Evolutionary conservation across 1,140 invertebrate species (phyloP).

Genomic region (Bombus balteatus): DNA sequence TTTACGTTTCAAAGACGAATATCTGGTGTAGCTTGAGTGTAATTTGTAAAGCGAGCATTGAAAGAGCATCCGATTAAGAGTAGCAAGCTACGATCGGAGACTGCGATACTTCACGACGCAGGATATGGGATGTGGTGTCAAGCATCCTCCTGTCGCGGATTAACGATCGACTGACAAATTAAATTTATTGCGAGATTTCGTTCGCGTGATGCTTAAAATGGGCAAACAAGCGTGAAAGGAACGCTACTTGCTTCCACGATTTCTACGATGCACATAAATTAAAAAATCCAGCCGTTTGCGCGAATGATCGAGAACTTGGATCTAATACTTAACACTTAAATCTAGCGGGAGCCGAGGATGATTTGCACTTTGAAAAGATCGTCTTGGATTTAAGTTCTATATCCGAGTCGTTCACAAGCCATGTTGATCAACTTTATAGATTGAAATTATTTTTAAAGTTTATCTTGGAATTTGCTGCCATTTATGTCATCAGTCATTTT

Average conservation of each 20-base stretch:
- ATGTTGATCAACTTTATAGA: too few relatives aligned
- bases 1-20: slow-evolving; percentile 55
- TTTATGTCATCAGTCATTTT: too few relatives aligned
- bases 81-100: slow-evolving; percentile 60
- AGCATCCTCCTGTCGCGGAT: slow-evolving; percentile 50
- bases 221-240: slow-evolving; percentile 29
- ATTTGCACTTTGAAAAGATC: not conserved
- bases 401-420: not conserved
- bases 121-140: slow-evolving; percentile 22
- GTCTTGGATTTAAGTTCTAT: not conserved
- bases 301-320: not conserved
- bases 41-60: slow-evolving; percentile 61
- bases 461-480: too few relatives aligned
- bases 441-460: too few relatives aligned
- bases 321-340: not conserved
- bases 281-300: not conserved
- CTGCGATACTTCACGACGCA: slow-evolving; percentile 51
- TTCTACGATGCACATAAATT: slow-evolving; percentile 5
- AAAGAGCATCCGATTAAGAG: slow-evolving; percentile 68
- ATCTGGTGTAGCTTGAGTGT: slow-evolving; percentile 51
- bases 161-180: slow-evolving; percentile 62
- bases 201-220: slow-evolving; percentile 23
- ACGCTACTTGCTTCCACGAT: not conserved
- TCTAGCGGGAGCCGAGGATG: not conserved
- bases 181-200: slow-evolving; percentile 50